A percentile compares a stretch with the other conserved stretches of the same genome.
Conservation (phyloP, 1,140 invertebrate species). For the Tetramorium simillimum region DNA sequence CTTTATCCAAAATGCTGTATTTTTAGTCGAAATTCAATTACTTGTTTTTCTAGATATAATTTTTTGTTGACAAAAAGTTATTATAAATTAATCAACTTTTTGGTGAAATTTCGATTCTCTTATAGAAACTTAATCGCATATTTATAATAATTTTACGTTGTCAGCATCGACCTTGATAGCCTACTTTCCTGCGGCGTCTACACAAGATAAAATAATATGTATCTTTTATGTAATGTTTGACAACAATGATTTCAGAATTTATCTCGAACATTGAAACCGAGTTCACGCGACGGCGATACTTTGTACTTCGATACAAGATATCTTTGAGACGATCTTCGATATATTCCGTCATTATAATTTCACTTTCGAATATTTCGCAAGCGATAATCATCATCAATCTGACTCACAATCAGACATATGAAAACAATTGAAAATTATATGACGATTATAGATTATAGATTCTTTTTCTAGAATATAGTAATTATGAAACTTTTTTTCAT, state of each 20-base stretch:
- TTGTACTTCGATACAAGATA: slow-evolving; percentile 18
- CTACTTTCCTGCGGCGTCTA: background rate
- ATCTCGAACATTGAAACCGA: background rate
- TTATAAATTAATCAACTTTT: background rate
- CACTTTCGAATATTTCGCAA: background rate
- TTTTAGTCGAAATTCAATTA: background rate
- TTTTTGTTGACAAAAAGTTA: background rate
- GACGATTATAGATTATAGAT: no score
- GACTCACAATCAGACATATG: background rate
- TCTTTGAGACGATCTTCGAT: background rate
- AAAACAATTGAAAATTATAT: background rate
- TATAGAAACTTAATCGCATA: background rate
- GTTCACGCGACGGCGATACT: slow-evolving; percentile 3
- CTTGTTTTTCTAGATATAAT: background rate
- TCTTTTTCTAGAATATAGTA: background rate
- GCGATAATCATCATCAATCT: background rate
- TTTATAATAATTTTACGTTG: background rate
- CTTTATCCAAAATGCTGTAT: background rate
- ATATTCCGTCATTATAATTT: background rate
- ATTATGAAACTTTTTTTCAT: background rate
- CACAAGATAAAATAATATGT: background rate
- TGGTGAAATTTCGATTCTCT: background rate
- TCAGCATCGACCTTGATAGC: background rate
- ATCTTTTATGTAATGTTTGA: slow-evolving; percentile 13
- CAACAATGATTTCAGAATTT: background rate